Base-by-base conservation (phyloP, 64 coral and sea anemone genomes). In the Porites lutea region DNA sequence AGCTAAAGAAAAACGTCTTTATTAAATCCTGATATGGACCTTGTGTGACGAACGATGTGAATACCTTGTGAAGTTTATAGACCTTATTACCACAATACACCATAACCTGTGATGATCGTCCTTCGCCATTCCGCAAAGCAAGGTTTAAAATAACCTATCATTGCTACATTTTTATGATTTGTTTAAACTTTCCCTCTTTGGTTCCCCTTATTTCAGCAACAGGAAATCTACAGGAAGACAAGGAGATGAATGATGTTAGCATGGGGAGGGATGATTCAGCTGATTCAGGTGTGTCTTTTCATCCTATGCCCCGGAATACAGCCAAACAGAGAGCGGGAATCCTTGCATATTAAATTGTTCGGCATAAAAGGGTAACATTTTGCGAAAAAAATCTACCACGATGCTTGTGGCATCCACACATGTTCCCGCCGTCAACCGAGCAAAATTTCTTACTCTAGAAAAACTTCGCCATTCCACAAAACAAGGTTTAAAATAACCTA, bases 161-260 rank as follows among this genome's bases (percentile, higher is more conserved):
- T 37, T 22, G 65, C 65, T 68, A 18, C 19, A 68, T 68, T 68
- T 68, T 21, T 71, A 74, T 74, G 47, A 13, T 71, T 21, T 71
- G 8, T 71, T 23, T 71, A 47, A 9, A 74, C 20, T 22, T 74
- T 74, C 46, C 46, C 71, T 45, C 48, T 74, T 74, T 74, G 21
- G 22, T 74, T 48, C 46, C 71, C 43, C 48, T 74, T 74, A 48
- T 74, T 74, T 74, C 71, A 74, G 71, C 71, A 47, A 74, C 71
- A 74, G 71, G 71, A 74, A 13, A 74, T 74, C 45, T 4, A 12
- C 71, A 48, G 48, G 71, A 74, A 48, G 71, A 37, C 27, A 37
- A 37, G 27, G 27, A 74, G 14, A 74, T 44, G 45, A 44, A 74
- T 13, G 71, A 47, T 48, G 27, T 37, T 37, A 37, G 27, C 27